These are phyloP conservation scores for Endotricha flammealis DNA, from an alignment of 2,888 invertebrate genomes.

Conservation along the genomic window DNA sequence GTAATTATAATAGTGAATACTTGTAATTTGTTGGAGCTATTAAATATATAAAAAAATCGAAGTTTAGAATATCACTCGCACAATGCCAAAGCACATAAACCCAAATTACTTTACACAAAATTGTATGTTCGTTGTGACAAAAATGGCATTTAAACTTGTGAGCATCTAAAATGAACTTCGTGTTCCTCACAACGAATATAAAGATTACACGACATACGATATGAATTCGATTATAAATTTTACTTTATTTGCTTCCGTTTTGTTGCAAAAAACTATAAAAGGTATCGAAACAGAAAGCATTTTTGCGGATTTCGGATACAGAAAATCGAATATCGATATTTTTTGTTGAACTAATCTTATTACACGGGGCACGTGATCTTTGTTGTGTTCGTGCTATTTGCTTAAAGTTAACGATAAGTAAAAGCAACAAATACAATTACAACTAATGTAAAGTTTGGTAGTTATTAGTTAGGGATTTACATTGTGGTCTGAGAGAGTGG, in stretches of 20 bases:
- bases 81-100: too few species aligned
- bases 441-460: too few species aligned
- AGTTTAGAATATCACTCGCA: too few species aligned
- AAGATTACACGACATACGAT: slow-evolving; percentile 43
- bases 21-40: too few species aligned
- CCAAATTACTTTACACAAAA: too few species aligned
- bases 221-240: slow-evolving; percentile 33
- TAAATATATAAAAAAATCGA: too few species aligned
- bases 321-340: slow-evolving; percentile 42
- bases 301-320: slow-evolving; percentile 59
- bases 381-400: slow-evolving; percentile 62
- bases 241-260: slow-evolving; percentile 51
- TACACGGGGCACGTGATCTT: slow-evolving; percentile 65
- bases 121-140: too few species aligned
- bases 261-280: slow-evolving; percentile 33
- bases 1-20: too few species aligned
- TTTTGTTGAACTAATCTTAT: slow-evolving; percentile 58
- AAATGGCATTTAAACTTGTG: too few species aligned
- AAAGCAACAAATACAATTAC: slow-evolving; percentile 10
- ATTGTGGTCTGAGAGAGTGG: too few species aligned
- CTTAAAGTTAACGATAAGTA: slow-evolving; percentile 50
- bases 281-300: slow-evolving; percentile 32
- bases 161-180: slow-evolving; percentile 24
- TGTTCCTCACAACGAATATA: slow-evolving; percentile 34
- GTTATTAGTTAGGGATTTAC: slow-evolving; percentile 32